Percentiles rank a stretch among this genome's conserved stretches.
These are phyloP conservation scores for Nesidiocoris tenuis DNA, from an alignment of 2,888 invertebrate species.

Conservation along the genomic window DNA sequence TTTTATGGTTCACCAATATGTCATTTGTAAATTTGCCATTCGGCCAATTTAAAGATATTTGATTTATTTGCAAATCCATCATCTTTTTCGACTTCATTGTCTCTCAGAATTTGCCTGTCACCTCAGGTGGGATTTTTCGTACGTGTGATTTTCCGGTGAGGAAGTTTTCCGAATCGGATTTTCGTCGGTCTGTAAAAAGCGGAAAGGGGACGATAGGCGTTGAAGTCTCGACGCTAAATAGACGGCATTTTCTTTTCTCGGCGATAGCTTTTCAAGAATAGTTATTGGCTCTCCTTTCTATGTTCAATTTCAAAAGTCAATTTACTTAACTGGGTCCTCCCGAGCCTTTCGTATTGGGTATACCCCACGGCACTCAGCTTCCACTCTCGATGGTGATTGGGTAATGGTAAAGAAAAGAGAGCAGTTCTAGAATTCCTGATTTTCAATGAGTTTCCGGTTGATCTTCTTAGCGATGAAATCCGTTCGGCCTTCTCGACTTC, in stretches of 20 bases:
- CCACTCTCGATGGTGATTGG: background rate
- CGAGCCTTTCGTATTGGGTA: background rate
- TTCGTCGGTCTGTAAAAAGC: background rate
- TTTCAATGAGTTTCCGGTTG: background rate
- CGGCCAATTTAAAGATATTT: too few relatives aligned
- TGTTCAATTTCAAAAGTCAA: slow-evolving; percentile 43
- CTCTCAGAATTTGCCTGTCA: too few relatives aligned
- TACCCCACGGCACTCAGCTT: background rate
- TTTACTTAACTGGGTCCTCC: slow-evolving; percentile 26
- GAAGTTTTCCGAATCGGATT: background rate
- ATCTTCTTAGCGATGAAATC: too few relatives aligned
- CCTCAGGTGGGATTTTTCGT: too few relatives aligned
- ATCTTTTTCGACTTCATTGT: too few relatives aligned
- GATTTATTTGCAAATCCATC: too few relatives aligned
- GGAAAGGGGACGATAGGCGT: background rate
- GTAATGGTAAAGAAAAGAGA: background rate
- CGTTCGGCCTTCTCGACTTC: too few relatives aligned
- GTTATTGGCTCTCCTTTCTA: slow-evolving; percentile 26
- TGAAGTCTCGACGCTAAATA: background rate
- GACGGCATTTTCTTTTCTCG: background rate
- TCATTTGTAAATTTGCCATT: too few relatives aligned
- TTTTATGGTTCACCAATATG: too few relatives aligned
- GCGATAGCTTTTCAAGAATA: slow-evolving; percentile 15
- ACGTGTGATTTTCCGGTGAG: background rate
- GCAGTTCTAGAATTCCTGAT: background rate